Conservation (phyloP, 2,888 invertebrate genomes). For the Horisme vitalbata region DNA sequence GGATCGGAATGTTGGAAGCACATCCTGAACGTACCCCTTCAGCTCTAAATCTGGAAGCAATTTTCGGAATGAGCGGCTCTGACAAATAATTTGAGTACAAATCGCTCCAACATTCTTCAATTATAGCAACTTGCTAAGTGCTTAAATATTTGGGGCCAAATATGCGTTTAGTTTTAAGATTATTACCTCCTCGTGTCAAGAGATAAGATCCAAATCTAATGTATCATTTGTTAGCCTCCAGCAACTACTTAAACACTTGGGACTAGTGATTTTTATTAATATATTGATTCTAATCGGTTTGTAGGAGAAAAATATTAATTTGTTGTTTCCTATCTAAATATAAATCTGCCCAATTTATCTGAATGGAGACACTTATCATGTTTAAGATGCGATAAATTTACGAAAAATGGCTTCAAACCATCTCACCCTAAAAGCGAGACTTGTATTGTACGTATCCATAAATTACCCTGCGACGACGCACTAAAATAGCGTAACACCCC, state of each 20-base stretch:
- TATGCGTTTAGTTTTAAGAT: slow-evolving; percentile 29
- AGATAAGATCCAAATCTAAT: slow-evolving; percentile 30
- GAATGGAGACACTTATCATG: slow-evolving; percentile 32
- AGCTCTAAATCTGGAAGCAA: slow-evolving; percentile 75
- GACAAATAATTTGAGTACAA: slow-evolving; percentile 77
- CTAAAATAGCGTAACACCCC: slow-evolving; percentile 81
- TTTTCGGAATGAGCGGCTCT: slow-evolving; percentile 70
- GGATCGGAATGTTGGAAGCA: slow-evolving; percentile 53
- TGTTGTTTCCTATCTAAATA: slow-evolving; percentile 34
- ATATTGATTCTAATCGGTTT: slow-evolving; percentile 40
- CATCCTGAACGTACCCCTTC: slow-evolving; percentile 63
- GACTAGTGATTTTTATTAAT: slow-evolving; percentile 47
- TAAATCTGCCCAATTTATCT: slow-evolving; percentile 28
- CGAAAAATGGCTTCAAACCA: slow-evolving; percentile 66
- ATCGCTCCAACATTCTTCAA: slow-evolving; percentile 59
- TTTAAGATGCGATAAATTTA: slow-evolving; percentile 53
- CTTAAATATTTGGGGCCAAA: slow-evolving; percentile 36
- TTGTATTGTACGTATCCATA: slow-evolving; percentile 69
- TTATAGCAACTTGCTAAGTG: slow-evolving; percentile 60
- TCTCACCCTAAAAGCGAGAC: slow-evolving; percentile 66
- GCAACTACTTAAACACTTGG: slow-evolving; percentile 37
- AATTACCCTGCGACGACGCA: slow-evolving; percentile 75
- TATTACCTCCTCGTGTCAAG: slow-evolving; percentile 26
- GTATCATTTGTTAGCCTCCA: slow-evolving; percentile 37
- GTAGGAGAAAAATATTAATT: slow-evolving; percentile 6